Evolutionary conservation across 1,140 invertebrate genomes (phyloP).

Genomic region (Drosophila pallidifrons): DNA sequence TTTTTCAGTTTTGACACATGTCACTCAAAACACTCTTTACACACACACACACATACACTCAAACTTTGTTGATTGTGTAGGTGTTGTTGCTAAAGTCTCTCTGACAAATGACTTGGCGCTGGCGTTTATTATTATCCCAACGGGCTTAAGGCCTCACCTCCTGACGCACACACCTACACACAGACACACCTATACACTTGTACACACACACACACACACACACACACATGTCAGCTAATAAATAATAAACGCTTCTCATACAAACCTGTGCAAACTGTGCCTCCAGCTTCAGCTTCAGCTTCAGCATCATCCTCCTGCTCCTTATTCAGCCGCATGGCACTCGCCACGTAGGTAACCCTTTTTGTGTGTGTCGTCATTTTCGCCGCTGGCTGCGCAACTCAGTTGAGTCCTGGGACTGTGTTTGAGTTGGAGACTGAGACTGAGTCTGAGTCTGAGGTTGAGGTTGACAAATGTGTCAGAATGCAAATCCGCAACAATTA

Average conservation of each 20-base stretch:
- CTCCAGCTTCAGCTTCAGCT: constrained; percentile 1
- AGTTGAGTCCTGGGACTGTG: constrained; percentile 16
- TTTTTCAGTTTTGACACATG: constrained; percentile 83
- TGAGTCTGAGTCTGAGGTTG: constrained; percentile 71
- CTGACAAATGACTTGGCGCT: constrained; percentile 73
- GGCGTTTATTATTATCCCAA: constrained; percentile 79
- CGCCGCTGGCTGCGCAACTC: constrained; percentile 34
- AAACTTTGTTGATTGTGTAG: constrained; percentile 17
- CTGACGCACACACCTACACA: constrained; percentile 51
- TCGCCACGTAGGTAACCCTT: constrained; percentile 47
- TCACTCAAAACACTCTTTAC: constrained; percentile 65
- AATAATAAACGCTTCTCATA: constrained; percentile 72
- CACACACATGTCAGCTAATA: constrained; percentile 65
- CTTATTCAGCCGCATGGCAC: not conserved
- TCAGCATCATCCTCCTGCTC: not conserved
- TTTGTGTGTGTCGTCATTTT: constrained; percentile 20
- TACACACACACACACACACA: constrained; percentile 23
- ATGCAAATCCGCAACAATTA: constrained; percentile 85
- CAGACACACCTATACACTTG: not conserved
- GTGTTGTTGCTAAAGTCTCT: constrained; percentile 48
- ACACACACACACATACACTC: constrained; percentile 26
- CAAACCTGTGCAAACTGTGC: constrained; percentile 45
- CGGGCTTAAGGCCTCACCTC: constrained; percentile 60
- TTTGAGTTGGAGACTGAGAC: too few relatives aligned
- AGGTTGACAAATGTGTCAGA: constrained; percentile 85